A percentile compares a stretch with the other conserved stretches of the same genome.
These are phyloP conservation scores for Phrynosoma blainvillii DNA, from an alignment of 2,113 vertebrate species.

Conservation along the genomic window DNA sequence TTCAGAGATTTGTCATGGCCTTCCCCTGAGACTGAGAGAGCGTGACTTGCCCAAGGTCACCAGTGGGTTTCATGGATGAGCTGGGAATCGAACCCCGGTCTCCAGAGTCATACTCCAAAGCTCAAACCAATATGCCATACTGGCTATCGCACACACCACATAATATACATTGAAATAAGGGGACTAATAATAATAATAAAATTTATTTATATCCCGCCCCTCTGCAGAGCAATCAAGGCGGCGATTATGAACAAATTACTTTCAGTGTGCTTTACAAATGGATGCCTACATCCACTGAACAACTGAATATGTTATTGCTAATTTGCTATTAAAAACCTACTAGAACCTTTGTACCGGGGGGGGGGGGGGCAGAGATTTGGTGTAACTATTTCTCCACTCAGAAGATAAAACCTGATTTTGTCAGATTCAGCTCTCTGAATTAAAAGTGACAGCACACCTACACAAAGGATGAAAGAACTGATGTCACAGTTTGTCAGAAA, in stretches of 20 bases:
- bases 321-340: neutral
- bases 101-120: no score
- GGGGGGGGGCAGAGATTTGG: neutral
- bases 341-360: neutral
- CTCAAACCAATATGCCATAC: no score
- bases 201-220: no score
- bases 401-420: neutral
- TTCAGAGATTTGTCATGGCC: no score
- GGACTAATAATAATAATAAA: no score
- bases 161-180: no score
- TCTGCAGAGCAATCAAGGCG: no score
- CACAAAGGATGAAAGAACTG: neutral
- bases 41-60: no score
- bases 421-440: neutral
- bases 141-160: no score
- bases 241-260: neutral
- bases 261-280: neutral
- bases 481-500: neutral
- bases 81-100: no score
- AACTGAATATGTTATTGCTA: fast-evolving
- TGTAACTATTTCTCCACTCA: neutral
- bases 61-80: no score
- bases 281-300: neutral
- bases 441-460: neutral
- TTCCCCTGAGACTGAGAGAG: no score